Evolutionary conservation across 2,888 invertebrate genomes (phyloP), one percentile per base, ranked within the genome.

Genomic region (Aphelenchoides bicaudatus): DNA sequence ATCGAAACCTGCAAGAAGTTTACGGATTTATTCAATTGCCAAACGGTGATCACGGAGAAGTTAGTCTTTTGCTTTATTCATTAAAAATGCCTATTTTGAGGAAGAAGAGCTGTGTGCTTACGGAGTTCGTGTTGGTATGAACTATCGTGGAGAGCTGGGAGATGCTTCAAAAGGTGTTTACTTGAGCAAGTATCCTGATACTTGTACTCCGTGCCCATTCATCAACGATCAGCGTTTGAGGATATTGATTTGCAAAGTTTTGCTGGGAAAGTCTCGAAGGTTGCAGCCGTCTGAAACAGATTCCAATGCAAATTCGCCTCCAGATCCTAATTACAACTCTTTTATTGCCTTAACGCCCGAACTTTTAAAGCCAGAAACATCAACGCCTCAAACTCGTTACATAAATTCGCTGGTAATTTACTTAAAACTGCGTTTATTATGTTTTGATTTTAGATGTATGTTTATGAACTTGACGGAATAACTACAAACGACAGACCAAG

Each of bases 91-190:
- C 6, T 47, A 23, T 28, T 19, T 60, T 21, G 21, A 58, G 58
- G 58, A 58, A 30, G 59, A 59, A 46, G 60, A 61, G 30, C 27
- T 59, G n/a, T 58, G 59, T 25, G 23, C 37, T 13, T 31, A 47
- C 16, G 58, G 58, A 3, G 16, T 58, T 2, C 34, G 23, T 13
- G 34, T 34, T 10, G 61, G 61, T 13, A 49, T 25, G 13, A 54
- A 16, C 39, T 52, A 47, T 34, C 29, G 30, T 6, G 61, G 55
- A 8, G 61, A 61, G 19, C 21, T 61, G 25, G 61, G 61, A 3
- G 23, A 23, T 28, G 23, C 39, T 1, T 3, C 10, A n/a, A 28
- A 58, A 56, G 53, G 53, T 53, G 52, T 61, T 4, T 62, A 52
- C 30, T 28, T 61, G 5, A 61, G 58, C 1, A 29, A 21, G 16